Evolutionary conservation across 2,113 vertebrate genomes (phyloP).

Genomic region (Tor tambroides): DNA sequence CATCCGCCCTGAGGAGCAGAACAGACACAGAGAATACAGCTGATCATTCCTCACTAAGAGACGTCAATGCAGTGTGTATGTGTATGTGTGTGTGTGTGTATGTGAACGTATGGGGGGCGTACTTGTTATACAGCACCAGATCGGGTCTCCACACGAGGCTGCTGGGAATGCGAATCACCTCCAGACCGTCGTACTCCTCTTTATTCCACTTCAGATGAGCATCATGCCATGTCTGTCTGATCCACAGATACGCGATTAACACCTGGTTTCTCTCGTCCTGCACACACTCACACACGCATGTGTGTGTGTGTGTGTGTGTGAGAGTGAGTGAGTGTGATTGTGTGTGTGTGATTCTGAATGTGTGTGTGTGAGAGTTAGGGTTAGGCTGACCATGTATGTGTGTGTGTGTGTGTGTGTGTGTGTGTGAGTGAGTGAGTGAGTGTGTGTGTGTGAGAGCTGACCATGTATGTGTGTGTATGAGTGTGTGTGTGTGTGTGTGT

Average conservation of each 20-base stretch:
- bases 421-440: too few species aligned
- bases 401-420: too few species aligned
- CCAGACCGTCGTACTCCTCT: conserved; percentile 92
- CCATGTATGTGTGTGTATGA: too few species aligned
- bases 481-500: too few species aligned
- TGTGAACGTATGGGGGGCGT: conserved; percentile 62
- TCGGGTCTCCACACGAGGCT: conserved; percentile 96
- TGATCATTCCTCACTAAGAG: background rate
- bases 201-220: conserved; percentile 92
- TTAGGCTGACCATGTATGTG: too few species aligned
- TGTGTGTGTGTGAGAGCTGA: conserved; percentile 67
- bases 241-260: conserved; percentile 94
- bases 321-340: too few species aligned
- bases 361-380: background rate
- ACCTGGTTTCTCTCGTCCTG: conserved; percentile 98
- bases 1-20: conserved; percentile 83
- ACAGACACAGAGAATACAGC: background rate
- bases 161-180: conserved; percentile 95
- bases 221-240: conserved; percentile 95
- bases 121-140: conserved; percentile 98
- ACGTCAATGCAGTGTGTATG: background rate
- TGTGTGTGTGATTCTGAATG: background rate
- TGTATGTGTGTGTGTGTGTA: conserved; percentile 25
- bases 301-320: background rate
- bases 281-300: too few species aligned